Evolutionary conservation across 1,140 invertebrate species (phyloP).

Genomic region (Eueides isabella): DNA sequence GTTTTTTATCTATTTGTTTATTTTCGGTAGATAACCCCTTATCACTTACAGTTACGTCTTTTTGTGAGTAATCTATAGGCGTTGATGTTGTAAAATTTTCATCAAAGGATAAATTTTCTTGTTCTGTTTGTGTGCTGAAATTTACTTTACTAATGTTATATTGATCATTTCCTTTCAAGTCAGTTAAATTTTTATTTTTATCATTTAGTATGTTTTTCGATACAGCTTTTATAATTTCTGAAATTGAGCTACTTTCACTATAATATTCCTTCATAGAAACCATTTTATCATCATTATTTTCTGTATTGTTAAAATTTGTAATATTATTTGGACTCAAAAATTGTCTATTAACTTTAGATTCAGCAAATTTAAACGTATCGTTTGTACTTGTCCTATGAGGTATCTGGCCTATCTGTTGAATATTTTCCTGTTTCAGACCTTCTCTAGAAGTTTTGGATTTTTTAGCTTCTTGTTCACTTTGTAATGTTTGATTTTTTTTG

Average conservation of each 20-base stretch:
- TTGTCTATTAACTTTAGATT: not conserved
- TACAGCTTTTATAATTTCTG: slow-evolving; percentile 12
- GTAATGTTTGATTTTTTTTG: not conserved
- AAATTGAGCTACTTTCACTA: not conserved
- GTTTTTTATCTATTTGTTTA: slow-evolving; percentile 8
- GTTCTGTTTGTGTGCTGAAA: not conserved
- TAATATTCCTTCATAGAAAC: slow-evolving; percentile 3
- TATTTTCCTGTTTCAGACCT: not conserved
- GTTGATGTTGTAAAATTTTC: slow-evolving; percentile 18
- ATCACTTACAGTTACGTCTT: not conserved
- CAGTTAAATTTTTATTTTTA: not conserved
- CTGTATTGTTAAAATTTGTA: not conserved
- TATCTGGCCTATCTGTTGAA: not conserved
- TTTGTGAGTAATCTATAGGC: not conserved
- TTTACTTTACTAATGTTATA: not conserved
- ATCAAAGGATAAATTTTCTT: slow-evolving; percentile 11
- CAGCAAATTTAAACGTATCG: not conserved
- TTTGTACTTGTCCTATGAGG: not conserved
- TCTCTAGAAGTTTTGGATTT: not conserved
- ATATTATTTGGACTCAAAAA: not conserved
- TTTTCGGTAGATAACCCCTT: not conserved
- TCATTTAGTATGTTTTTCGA: not conserved
- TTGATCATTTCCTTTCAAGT: not conserved
- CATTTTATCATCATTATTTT: slow-evolving; percentile 12
- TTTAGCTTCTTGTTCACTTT: not conserved